phyloP scores from a whole-genome alignment of 2,888 invertebrate species.

The Osedax frankpressi region DNA sequence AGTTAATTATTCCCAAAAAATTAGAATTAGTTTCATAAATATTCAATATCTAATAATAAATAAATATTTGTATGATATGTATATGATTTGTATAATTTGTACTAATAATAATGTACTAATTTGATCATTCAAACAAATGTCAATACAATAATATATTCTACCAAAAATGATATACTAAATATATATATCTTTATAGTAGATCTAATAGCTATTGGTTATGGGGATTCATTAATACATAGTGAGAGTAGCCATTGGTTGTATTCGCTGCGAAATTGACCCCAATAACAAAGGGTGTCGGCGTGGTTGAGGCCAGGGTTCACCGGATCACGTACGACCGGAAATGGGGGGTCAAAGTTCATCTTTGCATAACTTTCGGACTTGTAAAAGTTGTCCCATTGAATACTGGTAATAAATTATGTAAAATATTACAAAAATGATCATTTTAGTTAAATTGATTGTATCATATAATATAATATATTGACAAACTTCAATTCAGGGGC shows the following conservation, averaged over 20 bases:
- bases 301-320: conserved; percentile 29
- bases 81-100: no score
- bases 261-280: conserved; percentile 30
- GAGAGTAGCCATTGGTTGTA: conserved; percentile 24
- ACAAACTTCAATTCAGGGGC: conserved; percentile 27
- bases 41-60: no score
- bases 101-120: no score
- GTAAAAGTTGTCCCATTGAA: conserved; percentile 27
- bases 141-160: no score
- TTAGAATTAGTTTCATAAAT: no score
- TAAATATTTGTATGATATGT: no score
- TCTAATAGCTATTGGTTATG: background rate
- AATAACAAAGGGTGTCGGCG: conserved; percentile 27
- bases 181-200: no score
- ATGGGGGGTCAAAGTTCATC: conserved; percentile 28
- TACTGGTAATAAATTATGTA: conserved; percentile 21
- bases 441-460: background rate
- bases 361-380: background rate
- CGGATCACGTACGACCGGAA: conserved; percentile 29
- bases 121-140: no score
- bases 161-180: no score
- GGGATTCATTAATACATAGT: conserved; percentile 15
- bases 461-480: conserved; percentile 11
- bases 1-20: no score
- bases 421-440: background rate